phyloP scores from a whole-genome alignment of 2,888 invertebrate genomes.

The Drosophila subquinaria region DNA sequence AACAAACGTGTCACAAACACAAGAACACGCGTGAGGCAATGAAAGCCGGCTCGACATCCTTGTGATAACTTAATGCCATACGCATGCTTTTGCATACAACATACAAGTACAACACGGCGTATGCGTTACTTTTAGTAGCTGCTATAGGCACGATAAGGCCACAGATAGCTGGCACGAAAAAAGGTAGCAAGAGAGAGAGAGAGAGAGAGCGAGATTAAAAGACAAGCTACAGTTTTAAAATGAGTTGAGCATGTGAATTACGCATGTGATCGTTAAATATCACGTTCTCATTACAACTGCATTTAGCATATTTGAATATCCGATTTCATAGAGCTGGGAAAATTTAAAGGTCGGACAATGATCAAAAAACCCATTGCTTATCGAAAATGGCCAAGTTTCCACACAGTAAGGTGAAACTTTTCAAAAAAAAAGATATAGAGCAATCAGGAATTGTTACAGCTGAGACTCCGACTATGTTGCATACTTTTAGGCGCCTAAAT shows the following conservation, averaged over 20 bases:
- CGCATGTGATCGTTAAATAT: background rate
- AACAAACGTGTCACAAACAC: slow-evolving; percentile 44
- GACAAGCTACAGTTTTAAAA: background rate
- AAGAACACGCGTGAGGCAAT: slow-evolving; percentile 1
- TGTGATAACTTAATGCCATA: slow-evolving; percentile 74
- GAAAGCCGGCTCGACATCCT: slow-evolving; percentile 33
- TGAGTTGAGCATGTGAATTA: background rate
- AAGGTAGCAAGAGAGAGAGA: background rate
- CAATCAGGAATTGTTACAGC: no score
- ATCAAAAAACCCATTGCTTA: no score
- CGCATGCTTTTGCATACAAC: slow-evolving; percentile 70
- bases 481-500: no score
- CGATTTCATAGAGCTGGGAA: no score
- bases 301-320: background rate
- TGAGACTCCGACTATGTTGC: no score
- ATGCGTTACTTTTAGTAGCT: slow-evolving; percentile 39
- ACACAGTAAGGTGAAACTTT: no score
- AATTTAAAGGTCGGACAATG: no score
- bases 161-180: background rate
- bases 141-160: slow-evolving; percentile 39
- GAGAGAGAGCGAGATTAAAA: background rate
- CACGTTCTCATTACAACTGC: background rate
- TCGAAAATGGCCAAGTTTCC: no score
- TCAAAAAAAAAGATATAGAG: no score
- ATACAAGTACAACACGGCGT: slow-evolving; percentile 34